Base-by-base conservation (phyloP, 2,888 invertebrate species). In the Lagria hirta region DNA sequence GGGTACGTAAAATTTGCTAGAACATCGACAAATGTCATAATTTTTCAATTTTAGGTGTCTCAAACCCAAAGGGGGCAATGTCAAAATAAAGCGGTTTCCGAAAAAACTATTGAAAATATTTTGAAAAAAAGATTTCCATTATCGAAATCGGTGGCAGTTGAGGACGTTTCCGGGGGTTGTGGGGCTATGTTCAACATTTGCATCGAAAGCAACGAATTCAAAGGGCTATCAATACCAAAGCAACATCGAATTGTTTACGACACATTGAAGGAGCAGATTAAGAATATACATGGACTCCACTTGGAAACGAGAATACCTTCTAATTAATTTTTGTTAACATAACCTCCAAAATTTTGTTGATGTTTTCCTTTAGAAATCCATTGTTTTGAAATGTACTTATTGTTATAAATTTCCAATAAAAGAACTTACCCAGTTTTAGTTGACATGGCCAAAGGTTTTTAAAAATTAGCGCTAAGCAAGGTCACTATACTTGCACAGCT, bases 221-320 rank as follows among this genome's bases (percentile, higher is more conserved):
- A 77, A 63, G 87, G 84, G 7, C 62, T 87, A 18, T 78, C 79
- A 13, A 78, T 79, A 40, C 80, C 86, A 1, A 87, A 86, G 61
- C 88, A 88, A 62, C 88, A 88, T 64, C 75, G 82, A 52, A 66
- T 85, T 16, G 82, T 88, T 3, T 88, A 84, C 22, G 80, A 85
- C 51, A 78, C 80, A 3, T 73, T 91, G 22, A 84, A 84, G 62
- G 78, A 79, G 54, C 84, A 90, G 72, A 89, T 91, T 49, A 84
- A 84, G 57, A 79, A 82, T 60, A 89, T 90, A 84, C 91, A 91
- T 66, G 91, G 90, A 4, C 74, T 91, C 35, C 77, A 88, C 50
- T 87, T 91, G 57, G 79, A 83, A 53, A 90, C 90, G 0, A 75
- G 77, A 43, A 71, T 51, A 26, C 46, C 50, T 24, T 24, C 6